These are phyloP conservation scores for Pyrrhia umbra DNA, from an alignment of 2,888 invertebrate species.

Conservation along the genomic window DNA sequence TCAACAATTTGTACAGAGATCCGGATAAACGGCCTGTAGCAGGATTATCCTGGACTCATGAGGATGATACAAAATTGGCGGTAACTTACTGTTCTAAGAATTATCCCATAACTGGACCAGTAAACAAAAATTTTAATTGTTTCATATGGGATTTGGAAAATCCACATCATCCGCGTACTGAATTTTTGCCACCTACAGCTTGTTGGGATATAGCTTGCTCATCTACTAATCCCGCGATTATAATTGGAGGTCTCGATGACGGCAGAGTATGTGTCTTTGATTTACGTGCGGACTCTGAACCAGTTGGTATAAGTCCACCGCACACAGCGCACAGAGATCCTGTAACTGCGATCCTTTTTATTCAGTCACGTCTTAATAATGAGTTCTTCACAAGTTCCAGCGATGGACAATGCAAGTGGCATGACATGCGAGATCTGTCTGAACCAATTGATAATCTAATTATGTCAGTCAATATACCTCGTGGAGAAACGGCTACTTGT, in stretches of 20 bases:
- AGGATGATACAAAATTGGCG: slow-evolving; percentile 90
- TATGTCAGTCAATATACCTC: slow-evolving; percentile 88
- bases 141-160: slow-evolving; percentile 91
- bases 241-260: slow-evolving; percentile 75
- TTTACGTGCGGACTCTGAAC: slow-evolving; percentile 92
- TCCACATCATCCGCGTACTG: slow-evolving; percentile 60
- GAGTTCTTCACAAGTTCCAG: slow-evolving; percentile 91
- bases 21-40: slow-evolving; percentile 81
- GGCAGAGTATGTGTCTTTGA: slow-evolving; percentile 91
- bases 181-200: slow-evolving; percentile 68
- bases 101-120: slow-evolving; percentile 60
- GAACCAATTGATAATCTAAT: slow-evolving; percentile 90
- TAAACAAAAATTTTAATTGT: slow-evolving; percentile 85
- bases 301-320: slow-evolving; percentile 91
- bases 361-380: slow-evolving; percentile 89
- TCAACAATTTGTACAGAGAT: slow-evolving; percentile 92
- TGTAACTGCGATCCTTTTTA: slow-evolving; percentile 88
- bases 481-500: slow-evolving; percentile 84
- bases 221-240: slow-evolving; percentile 64
- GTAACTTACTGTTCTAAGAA: slow-evolving; percentile 89
- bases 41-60: slow-evolving; percentile 92
- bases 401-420: slow-evolving; percentile 91
- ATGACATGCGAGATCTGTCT: slow-evolving; percentile 92
- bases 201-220: slow-evolving; percentile 76
- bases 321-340: slow-evolving; percentile 84